Evolutionary conservation across 2,888 invertebrate species (phyloP).

Genomic region (Agelastica alni): DNA sequence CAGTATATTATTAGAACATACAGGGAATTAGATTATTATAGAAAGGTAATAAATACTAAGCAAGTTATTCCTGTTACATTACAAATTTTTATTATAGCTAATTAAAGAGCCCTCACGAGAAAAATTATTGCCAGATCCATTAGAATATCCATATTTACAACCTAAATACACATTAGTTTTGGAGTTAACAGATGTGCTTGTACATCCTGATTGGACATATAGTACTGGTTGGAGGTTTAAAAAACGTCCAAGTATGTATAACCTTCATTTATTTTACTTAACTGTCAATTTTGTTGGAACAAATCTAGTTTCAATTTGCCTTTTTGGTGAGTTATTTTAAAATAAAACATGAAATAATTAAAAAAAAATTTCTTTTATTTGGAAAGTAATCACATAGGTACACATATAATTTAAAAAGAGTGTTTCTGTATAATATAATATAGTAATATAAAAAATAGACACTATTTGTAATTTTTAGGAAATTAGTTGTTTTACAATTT

Average conservation of each 20-base stretch:
- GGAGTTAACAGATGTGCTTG: conserved; percentile 93
- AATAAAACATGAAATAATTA: no score
- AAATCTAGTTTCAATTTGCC: no score
- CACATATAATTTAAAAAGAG: no score
- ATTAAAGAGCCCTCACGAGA: conserved; percentile 94
- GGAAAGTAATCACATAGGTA: no score
- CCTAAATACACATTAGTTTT: conserved; percentile 96
- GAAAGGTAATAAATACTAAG: conserved; percentile 44
- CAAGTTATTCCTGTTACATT: background rate
- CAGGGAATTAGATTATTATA: conserved; percentile 51
- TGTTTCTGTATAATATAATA: no score
- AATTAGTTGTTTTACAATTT: no score
- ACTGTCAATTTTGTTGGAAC: no score
- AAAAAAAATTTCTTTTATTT: no score
- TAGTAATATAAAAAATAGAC: no score
- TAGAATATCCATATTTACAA: conserved; percentile 88
- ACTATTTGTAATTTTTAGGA: no score
- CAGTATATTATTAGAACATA: conserved; percentile 73
- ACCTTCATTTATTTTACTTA: no score
- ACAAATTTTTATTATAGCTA: conserved; percentile 60
- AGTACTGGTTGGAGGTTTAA: conserved; percentile 98
- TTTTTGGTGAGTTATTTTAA: no score
- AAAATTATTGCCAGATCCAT: conserved; percentile 90
- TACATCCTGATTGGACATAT: conserved; percentile 99
- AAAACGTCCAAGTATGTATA: conserved; percentile 79